Evolutionary conservation across 2,113 vertebrate genomes (phyloP), one percentile per base, ranked within the genome.

Genomic region (Semnornis frantzii): DNA sequence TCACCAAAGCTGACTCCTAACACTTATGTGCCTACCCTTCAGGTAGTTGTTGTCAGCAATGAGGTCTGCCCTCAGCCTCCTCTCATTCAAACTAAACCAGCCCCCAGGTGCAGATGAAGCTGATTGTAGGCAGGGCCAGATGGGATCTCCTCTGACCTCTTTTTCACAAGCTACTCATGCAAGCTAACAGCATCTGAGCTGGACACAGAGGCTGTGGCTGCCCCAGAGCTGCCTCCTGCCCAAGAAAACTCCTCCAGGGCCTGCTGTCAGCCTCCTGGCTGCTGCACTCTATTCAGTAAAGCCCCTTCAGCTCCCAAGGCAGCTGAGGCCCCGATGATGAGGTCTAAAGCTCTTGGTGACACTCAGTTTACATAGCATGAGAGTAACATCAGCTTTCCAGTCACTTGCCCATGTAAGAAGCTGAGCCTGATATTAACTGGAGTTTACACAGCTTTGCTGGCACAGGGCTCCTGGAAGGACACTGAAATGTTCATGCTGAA

Each of bases 381-480:
- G 85, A 77, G 72, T 69, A 95, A 75, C 1, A 0, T 87, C 90
- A 90, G 93, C 79, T 84, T 82, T 83, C 93, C 48, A 34, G 82
- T 84, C 87, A 75, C 76, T 79, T 0, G 3, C 57, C 70, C 20
- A 0, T 15, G 42, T 59, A 60, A 66, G 76, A 74, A 86, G 60
- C 10, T 28, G 73, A 95, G 87, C 76, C 63, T 0, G 0, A 66
- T 82, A 83, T 69, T 81, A 94, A 79, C 93, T 84, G 60, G 69
- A 94, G 90, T 93, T 96, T 91, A 82, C 93, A 91, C 89, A 94
- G 94, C 90, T 95, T 92, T 94, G 63, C 89, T 92, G 92, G 89
- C 81, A 88, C 52, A 93, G 58, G 74, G 64, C 39, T 91, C 54
- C 85, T 87, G 85, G 83, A 94, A 94, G 77, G 71, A 97, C 12